phyloP scores from a whole-genome alignment of 2,888 invertebrate genomes.

The Xylocampa areola region DNA sequence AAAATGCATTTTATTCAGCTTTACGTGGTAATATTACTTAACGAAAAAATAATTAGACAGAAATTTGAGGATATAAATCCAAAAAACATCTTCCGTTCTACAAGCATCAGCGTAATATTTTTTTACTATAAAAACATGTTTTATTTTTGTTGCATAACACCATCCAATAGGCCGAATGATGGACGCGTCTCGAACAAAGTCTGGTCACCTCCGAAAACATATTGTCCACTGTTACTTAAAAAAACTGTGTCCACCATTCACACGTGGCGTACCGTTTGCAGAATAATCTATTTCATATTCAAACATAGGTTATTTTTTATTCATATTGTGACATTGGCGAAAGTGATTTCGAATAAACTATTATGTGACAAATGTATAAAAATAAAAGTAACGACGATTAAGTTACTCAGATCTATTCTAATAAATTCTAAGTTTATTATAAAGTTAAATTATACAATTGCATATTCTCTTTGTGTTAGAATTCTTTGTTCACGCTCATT shows the following conservation, averaged over 20 bases:
- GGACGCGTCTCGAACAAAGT: conserved; percentile 72
- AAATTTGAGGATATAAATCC: too few species aligned
- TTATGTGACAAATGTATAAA: too few species aligned
- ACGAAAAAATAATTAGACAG: too few species aligned
- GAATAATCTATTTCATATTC: conserved; percentile 11
- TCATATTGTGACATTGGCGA: neutral
- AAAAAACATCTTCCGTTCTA: too few species aligned
- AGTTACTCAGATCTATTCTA: neutral
- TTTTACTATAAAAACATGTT: too few species aligned
- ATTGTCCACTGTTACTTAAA: conserved; percentile 73
- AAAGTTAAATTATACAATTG: conserved; percentile 32
- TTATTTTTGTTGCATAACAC: conserved; percentile 59
- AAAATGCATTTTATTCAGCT: too few species aligned
- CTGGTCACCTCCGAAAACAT: conserved; percentile 77
- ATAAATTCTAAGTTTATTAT: conserved; percentile 4
- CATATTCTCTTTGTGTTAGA: conserved; percentile 39
- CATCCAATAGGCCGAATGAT: conserved; percentile 68
- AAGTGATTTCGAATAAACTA: neutral
- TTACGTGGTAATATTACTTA: too few species aligned
- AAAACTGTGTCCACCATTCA: conserved; percentile 64
- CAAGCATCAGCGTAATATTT: too few species aligned
- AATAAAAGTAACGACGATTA: neutral
- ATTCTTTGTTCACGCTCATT: conserved; percentile 48
- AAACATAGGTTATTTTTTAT: neutral
- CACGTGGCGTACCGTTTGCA: conserved; percentile 68